Conservation (phyloP, 2,888 invertebrate species). For the Branchipolynoe longqiensis region DNA sequence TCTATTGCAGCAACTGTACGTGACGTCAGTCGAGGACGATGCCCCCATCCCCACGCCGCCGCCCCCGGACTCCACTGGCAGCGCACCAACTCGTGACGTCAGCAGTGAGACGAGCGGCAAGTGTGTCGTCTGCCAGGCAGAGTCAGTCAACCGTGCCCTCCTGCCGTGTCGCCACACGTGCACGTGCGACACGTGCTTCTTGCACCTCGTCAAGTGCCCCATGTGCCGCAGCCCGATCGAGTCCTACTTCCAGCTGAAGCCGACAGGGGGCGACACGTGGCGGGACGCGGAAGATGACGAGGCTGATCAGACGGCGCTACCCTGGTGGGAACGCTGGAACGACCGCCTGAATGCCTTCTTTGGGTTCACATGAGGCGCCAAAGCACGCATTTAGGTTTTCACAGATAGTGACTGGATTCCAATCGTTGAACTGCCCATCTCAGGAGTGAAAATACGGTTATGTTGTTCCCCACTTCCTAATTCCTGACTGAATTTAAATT, state of each 20-base stretch:
- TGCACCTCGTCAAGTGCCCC: constrained; percentile 91
- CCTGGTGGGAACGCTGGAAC: constrained; percentile 51
- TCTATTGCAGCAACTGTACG: constrained; percentile 26
- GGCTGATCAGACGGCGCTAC: background rate
- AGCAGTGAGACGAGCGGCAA: background rate
- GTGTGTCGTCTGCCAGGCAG: constrained; percentile 92
- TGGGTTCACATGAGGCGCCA: constrained; percentile 43
- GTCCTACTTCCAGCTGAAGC: constrained; percentile 86
- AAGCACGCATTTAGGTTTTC: too few relatives aligned
- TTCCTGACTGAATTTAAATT: too few relatives aligned
- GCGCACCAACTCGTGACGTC: background rate
- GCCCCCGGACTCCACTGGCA: background rate
- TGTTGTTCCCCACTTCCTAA: too few relatives aligned
- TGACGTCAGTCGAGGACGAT: constrained; percentile 5
- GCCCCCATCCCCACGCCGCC: too few relatives aligned
- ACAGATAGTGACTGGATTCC: too few relatives aligned
- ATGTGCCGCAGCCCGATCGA: constrained; percentile 92
- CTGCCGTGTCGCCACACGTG: constrained; percentile 93
- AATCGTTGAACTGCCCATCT: too few relatives aligned
- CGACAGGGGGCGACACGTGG: constrained; percentile 23
- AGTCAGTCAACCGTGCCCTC: constrained; percentile 89
- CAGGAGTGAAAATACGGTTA: too few relatives aligned
- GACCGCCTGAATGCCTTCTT: constrained; percentile 23
- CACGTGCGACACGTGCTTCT: constrained; percentile 90
- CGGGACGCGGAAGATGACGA: background rate